Conservation (phyloP, 1,140 invertebrate genomes). For the Bicyclus anynana region DNA sequence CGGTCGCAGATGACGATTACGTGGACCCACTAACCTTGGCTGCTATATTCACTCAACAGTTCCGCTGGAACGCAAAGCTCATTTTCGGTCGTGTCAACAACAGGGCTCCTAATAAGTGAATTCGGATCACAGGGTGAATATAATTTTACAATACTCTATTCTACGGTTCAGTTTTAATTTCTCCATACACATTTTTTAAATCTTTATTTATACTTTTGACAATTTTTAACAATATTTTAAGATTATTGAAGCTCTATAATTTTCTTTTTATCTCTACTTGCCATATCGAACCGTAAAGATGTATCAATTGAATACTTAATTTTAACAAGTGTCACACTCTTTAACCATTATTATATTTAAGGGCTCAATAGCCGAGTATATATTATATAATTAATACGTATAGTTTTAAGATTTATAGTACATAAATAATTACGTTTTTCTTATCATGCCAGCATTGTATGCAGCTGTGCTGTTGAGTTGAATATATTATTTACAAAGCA, state of each 20-base stretch:
- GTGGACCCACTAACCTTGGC: constrained; percentile 41
- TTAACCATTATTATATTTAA: too few relatives aligned
- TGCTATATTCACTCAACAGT: constrained; percentile 43
- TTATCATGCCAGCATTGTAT: neutral
- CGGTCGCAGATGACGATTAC: constrained; percentile 31
- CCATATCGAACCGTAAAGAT: too few relatives aligned
- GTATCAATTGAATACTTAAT: too few relatives aligned
- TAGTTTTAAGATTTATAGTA: neutral
- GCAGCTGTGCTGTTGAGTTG: constrained; percentile 28
- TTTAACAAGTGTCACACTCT: too few relatives aligned
- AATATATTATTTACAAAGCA: constrained; percentile 31
- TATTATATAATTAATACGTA: neutral
- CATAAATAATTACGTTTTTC: neutral
- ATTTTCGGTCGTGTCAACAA: constrained; percentile 23
- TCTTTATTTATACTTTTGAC: too few relatives aligned
- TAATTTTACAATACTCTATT: neutral
- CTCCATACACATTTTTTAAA: too few relatives aligned
- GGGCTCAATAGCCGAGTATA: neutral
- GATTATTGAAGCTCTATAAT: too few relatives aligned
- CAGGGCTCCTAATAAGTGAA: constrained; percentile 2
- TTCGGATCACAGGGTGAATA: neutral
- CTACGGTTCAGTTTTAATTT: neutral
- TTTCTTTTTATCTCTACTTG: too few relatives aligned
- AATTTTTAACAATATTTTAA: too few relatives aligned
- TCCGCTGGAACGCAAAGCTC: constrained; percentile 34